Evolutionary conservation across 2,888 invertebrate species (phyloP).

Genomic region (Pseudococcus jackbeardsleyi): DNA sequence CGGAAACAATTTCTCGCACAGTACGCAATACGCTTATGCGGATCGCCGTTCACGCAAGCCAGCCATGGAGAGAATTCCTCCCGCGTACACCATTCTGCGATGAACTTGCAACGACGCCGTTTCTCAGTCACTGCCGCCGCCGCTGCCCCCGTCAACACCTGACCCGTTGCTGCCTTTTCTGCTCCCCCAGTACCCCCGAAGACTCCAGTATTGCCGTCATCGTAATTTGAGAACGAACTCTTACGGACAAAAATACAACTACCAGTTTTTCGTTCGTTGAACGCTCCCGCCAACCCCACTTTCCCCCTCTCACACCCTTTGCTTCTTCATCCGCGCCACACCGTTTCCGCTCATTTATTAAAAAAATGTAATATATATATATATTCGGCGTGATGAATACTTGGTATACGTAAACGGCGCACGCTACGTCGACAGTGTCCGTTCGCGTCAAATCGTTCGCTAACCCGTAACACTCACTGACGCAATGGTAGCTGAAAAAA

Average conservation of each 20-base stretch:
- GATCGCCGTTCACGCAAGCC: conserved; percentile 68
- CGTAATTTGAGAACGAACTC: conserved; percentile 25
- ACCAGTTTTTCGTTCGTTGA: conserved; percentile 54
- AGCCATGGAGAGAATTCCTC: conserved; percentile 69
- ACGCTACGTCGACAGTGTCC: conserved; percentile 1
- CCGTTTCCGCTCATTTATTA: conserved; percentile 5
- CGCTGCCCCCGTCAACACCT: conserved; percentile 53
- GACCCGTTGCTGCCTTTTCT: conserved; percentile 10
- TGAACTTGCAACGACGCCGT: conserved; percentile 69
- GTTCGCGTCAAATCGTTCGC: conserved; percentile 38
- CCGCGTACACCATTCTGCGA: conserved; percentile 68
- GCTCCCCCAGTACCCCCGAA: not conserved
- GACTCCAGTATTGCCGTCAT: not conserved
- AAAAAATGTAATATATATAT: conserved; percentile 8
- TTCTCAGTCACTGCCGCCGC: conserved; percentile 65
- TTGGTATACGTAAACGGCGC: conserved; percentile 18
- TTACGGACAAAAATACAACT: conserved; percentile 51
- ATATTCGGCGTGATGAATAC: not conserved
- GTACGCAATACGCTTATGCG: conserved; percentile 69
- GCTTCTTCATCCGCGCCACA: not conserved
- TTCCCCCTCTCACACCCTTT: not conserved
- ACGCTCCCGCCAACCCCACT: conserved; percentile 9
- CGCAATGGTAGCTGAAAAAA: conserved; percentile 44
- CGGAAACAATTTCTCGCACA: conserved; percentile 69
- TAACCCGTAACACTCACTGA: not conserved